Evolutionary conservation across 2,797 vertebrate species (phyloP).

Genomic region (Ambastaia sidthimunki): DNA sequence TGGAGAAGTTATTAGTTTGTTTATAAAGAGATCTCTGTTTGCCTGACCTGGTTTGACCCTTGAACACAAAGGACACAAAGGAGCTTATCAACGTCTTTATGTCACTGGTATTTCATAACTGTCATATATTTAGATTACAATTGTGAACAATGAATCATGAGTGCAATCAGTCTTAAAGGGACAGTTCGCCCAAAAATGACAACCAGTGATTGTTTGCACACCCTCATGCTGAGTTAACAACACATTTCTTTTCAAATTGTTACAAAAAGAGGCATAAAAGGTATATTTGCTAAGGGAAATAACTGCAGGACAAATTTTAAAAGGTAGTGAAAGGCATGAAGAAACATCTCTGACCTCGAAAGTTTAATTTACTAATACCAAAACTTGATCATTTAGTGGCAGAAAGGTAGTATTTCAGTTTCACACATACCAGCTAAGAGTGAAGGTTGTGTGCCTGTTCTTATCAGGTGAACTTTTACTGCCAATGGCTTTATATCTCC

Average conservation of each 20-base stretch:
- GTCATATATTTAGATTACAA: conserved; percentile 7
- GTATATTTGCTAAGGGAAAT: no score
- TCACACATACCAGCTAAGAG: not conserved
- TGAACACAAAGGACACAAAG: not conserved
- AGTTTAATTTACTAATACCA: not conserved
- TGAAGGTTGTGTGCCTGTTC: not conserved
- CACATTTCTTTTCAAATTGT: no score
- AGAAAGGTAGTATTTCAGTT: not conserved
- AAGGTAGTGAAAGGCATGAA: not conserved
- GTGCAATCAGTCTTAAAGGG: not conserved
- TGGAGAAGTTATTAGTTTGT: not conserved
- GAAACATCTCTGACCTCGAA: not conserved
- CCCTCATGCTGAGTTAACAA: not conserved
- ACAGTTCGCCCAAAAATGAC: not conserved
- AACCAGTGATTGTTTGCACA: not conserved
- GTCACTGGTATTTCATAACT: not conserved
- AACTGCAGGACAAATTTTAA: no score
- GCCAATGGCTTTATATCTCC: not conserved
- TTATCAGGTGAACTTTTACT: conserved; percentile 11
- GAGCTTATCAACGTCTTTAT: not conserved
- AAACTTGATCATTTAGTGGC: not conserved
- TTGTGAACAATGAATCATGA: not conserved
- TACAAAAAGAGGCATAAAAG: no score
- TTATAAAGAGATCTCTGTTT: not conserved
- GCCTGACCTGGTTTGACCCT: not conserved